Evolutionary conservation across 2,113 vertebrate genomes (phyloP), one percentile per base, ranked within the genome.

Genomic region (Rhinolophus ferrumequinum): DNA sequence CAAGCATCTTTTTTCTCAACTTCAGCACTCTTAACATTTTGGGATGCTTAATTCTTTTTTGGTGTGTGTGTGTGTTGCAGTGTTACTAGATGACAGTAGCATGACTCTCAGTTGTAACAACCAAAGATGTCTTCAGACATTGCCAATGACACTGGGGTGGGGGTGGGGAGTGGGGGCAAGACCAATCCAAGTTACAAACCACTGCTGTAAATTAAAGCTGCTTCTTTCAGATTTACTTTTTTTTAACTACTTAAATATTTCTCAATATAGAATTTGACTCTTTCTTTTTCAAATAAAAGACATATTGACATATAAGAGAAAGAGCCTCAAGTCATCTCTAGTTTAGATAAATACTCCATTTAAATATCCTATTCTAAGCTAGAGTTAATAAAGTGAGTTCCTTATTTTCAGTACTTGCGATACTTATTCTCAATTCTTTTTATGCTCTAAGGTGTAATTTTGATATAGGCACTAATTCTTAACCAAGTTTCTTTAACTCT

Each of bases 281-380:
- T 76, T 88, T 92, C 38, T 58, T 90, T 90, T 92, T 80, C 33
- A 66, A 76, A 66, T 35, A 86, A 88, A 73, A 77, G 3, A 50
- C 47, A 50, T 12, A 50, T 12, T 50, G 47, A 50, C 47, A 50
- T 50, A 50, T 50, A 50, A 50, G 13, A 50, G 47, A 50, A 90
- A 38, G 30, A 66, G 44, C 6, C 14, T 62, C 2, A 13, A 87
- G 64, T 79, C 22, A 93, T 54, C 15, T 50, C 28, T 67, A 75
- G 47, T 50, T 50, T 50, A 13, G 60, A 62, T 60, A 92, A 88
- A 87, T 35, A 54, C 19, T 64, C 92, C 22, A 62, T 90, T 30
- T 64, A 84, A 66, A 88, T 88, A 56, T 26, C 50, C 62, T 18
- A 26, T 58, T 75, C n/a, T 87, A 41, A 41, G 24, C 13, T 56